Evolutionary conservation across 2,888 invertebrate species (phyloP), one percentile per base, ranked within the genome.

Genomic region (Isoperla grammatica): DNA sequence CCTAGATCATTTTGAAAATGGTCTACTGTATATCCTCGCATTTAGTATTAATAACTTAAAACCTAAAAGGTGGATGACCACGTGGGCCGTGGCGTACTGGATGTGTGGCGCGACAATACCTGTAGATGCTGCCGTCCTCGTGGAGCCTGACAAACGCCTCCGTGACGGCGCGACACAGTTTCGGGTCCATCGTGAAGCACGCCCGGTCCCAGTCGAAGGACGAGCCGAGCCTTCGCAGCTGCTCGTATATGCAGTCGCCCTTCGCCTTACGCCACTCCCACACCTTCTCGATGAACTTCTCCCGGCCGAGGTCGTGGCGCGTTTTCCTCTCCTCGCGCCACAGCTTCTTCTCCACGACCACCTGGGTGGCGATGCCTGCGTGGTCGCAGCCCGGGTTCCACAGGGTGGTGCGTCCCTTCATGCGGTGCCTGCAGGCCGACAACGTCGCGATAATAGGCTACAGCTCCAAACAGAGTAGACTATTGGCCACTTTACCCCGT

Each of bases 331-430:
- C 85, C 68, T 96, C 95, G 37, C 90, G 83, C 89, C 90, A 91
- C 3, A 99, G 70, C 68, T 92, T 90, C 74, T 97, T 98, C 75
- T 99, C 99, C 0, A 99, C 99, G 0, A 99, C 95, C 13, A 97
- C 95, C 75, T 99, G 99, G 0, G 99, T 99, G 1, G 99, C 99
- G 67, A 99, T 99, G 57, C 99, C 99, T 1, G 99, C 99, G 76
- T 99, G 99, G 78, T 99, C 99, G 71, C 95, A 94, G 1, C 99
- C 99, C 0, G 99, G 99, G 70, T 93, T 90, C 96, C 98, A 99
- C 0, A 97, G 75, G 0, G 93, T 91, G 0, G 90, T 89, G 63
- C 85, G 82, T 0, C 98, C 98, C 66, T 88, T 87, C 98, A 99
- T 98, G 63, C 96, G 81, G 73, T 95, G 83, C 88, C 89, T 88